A percentile compares a stretch with the other conserved stretches of the same genome.
These are phyloP conservation scores for Crotalus helleri DNA, from an alignment of 2,113 vertebrate species.

Conservation along the genomic window DNA sequence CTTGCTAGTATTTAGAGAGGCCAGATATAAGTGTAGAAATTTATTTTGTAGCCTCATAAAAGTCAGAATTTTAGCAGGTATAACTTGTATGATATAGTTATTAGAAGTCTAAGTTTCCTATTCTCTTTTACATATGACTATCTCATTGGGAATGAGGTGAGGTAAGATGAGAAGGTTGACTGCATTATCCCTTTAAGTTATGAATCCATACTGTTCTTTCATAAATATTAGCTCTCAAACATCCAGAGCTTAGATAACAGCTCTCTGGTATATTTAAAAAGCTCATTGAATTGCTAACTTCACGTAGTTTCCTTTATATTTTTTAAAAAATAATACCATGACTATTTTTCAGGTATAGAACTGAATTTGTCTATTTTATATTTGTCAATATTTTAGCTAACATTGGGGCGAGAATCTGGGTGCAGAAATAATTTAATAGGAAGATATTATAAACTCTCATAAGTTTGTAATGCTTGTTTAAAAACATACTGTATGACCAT, in stretches of 20 bases:
- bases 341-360: neutral
- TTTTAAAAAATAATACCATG: neutral
- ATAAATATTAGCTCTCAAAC: neutral
- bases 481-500: neutral
- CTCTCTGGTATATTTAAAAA: neutral
- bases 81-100: neutral
- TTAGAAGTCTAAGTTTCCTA: neutral
- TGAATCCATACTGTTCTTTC: constrained; percentile 5
- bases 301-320: neutral
- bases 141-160: neutral
- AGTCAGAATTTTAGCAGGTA: neutral
- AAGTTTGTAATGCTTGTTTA: neutral
- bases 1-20: neutral
- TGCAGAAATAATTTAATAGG: neutral
- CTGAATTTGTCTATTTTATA: neutral
- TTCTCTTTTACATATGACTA: neutral
- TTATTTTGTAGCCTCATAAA: neutral
- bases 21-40: neutral
- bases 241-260: neutral
- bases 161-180: neutral
- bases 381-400: neutral
- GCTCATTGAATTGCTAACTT: neutral
- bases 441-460: neutral
- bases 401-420: neutral
- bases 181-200: neutral